Evolutionary conservation across 2,888 invertebrate species (phyloP).

Genomic region (Lasioglossum calceatum): DNA sequence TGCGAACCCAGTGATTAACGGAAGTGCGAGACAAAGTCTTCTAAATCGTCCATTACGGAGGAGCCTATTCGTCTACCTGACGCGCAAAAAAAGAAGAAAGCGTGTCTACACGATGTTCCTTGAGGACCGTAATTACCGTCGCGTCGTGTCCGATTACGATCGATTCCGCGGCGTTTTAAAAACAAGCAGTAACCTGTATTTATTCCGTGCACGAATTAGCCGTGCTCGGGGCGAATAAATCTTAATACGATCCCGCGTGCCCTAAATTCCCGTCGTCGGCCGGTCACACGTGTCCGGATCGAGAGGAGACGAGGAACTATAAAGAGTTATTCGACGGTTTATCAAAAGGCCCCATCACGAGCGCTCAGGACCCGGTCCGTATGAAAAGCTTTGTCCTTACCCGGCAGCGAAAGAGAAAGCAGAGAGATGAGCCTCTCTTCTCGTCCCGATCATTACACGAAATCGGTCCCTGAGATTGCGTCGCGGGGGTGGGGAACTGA

Average conservation of each 20-base stretch:
- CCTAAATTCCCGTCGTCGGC: conserved; percentile 31
- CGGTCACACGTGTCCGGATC: conserved; percentile 27
- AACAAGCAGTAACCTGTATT: conserved; percentile 13
- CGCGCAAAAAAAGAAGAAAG: background rate
- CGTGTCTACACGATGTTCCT: background rate
- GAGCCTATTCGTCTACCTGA: background rate
- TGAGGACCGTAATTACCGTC: background rate
- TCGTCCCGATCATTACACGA: conserved; percentile 67
- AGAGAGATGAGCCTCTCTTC: conserved; percentile 44
- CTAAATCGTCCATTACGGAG: background rate
- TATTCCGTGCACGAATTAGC: conserved; percentile 23
- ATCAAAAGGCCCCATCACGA: conserved; percentile 51
- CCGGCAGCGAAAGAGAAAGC: conserved; percentile 68
- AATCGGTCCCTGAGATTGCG: conserved; percentile 58
- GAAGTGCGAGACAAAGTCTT: background rate
- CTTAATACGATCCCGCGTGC: conserved; percentile 29
- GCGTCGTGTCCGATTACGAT: background rate
- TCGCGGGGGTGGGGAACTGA: conserved; percentile 40
- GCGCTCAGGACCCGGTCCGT: conserved; percentile 14
- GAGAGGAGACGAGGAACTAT: conserved; percentile 18
- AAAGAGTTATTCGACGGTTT: conserved; percentile 47
- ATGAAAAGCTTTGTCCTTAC: conserved; percentile 58
- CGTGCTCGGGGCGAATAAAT: background rate
- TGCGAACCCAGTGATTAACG: background rate
- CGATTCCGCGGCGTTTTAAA: background rate